Percentiles rank a stretch among this genome's conserved stretches.
phyloP scores from a whole-genome alignment of 2,113 vertebrate genomes.

The Neopipo cinnamomea region DNA sequence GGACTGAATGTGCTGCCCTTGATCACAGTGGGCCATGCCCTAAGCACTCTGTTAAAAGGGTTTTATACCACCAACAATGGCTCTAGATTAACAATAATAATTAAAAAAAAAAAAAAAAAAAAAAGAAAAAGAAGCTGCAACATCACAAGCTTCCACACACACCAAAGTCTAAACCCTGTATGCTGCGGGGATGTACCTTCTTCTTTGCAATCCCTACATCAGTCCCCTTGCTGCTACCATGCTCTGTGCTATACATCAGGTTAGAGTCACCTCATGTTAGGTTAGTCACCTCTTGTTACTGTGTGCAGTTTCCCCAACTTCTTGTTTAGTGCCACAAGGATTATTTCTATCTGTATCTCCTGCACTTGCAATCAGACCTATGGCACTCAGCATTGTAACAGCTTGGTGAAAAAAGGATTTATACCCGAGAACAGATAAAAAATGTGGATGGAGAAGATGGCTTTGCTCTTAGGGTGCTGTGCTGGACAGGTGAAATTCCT shows the following conservation, averaged over 20 bases:
- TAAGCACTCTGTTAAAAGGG: neutral
- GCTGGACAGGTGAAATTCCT: neutral
- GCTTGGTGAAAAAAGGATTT: neutral
- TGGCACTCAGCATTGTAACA: accelerated
- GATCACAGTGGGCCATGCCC: neutral
- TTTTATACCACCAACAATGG: neutral
- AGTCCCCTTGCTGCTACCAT: accelerated
- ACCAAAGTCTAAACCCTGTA: neutral
- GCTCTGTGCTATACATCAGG: neutral
- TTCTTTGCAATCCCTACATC: neutral
- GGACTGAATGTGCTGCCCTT: neutral
- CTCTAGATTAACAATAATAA: neutral
- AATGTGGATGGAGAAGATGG: neutral
- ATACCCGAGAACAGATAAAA: neutral
- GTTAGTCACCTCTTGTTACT: neutral
- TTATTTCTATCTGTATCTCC: neutral
- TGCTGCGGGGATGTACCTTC: neutral
- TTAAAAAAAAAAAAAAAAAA: neutral
- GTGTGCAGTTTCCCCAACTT: neutral
- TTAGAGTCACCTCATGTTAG: neutral
- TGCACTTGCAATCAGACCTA: neutral
- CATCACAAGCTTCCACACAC: neutral
- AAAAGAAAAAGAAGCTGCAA: neutral
- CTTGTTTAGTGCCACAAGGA: neutral
- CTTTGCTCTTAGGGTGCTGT: neutral